Percentiles rank a stretch among this genome's conserved stretches.
These are phyloP conservation scores for Tautogolabrus adspersus DNA, from an alignment of 2,113 vertebrate genomes.

Conservation along the genomic window DNA sequence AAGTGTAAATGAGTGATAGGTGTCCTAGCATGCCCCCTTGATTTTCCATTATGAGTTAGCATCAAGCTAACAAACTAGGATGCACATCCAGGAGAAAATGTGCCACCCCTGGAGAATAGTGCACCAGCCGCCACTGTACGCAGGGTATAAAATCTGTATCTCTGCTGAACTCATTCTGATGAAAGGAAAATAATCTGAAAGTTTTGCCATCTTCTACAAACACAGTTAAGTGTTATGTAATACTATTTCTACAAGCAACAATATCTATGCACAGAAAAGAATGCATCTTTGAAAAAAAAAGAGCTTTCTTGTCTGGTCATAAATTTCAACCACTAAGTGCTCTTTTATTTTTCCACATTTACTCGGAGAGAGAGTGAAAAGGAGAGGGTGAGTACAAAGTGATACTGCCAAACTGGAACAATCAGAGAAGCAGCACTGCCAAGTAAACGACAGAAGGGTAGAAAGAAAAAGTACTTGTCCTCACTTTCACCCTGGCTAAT, in stretches of 20 bases:
- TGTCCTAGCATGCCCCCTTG: no score
- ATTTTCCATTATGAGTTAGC: no score
- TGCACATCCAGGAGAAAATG: no score
- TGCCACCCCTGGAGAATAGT: no score
- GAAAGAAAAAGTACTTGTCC: slow-evolving; percentile 78
- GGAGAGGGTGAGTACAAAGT: slow-evolving; percentile 68
- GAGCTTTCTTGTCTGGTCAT: slow-evolving; percentile 47
- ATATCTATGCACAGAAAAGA: slow-evolving; percentile 11
- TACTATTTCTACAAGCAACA: not conserved
- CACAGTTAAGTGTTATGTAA: slow-evolving; percentile 16
- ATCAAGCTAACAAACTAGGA: no score
- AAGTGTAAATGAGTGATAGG: no score
- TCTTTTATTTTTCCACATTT: slow-evolving; percentile 71
- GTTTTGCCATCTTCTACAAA: not conserved
- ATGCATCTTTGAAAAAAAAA: slow-evolving; percentile 7
- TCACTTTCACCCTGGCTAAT: slow-evolving; percentile 77
- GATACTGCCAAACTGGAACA: slow-evolving; percentile 77
- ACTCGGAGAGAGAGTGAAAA: slow-evolving; percentile 62
- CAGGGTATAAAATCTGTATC: no score
- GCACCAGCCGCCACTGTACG: no score
- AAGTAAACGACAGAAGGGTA: slow-evolving; percentile 75
- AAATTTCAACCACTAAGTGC: slow-evolving; percentile 66
- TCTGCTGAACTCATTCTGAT: not conserved
- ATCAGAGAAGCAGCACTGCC: slow-evolving; percentile 70
- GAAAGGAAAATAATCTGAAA: not conserved